A percentile compares a stretch with the other conserved stretches of the same genome.
These are phyloP conservation scores for Montipora cactus DNA, from an alignment of 64 coral and sea anemone genomes.

Conservation along the genomic window DNA sequence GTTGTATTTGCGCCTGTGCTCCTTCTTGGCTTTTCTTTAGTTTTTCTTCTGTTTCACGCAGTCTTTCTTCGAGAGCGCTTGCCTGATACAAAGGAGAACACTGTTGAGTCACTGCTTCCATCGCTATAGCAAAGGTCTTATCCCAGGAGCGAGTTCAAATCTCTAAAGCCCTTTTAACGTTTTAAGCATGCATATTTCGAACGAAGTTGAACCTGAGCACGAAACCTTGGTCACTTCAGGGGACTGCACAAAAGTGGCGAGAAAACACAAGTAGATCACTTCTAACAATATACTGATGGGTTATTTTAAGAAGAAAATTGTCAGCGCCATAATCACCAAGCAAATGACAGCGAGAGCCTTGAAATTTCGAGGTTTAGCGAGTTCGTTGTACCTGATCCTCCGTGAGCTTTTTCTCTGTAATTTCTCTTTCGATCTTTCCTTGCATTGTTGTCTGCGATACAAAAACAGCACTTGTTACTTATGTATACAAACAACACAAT, in stretches of 20 bases:
- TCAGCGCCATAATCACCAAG: too few species aligned
- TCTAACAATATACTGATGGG: too few species aligned
- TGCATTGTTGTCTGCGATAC: constrained; percentile 65
- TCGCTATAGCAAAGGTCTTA: too few species aligned
- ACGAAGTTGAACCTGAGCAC: too few species aligned
- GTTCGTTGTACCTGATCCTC: constrained; percentile 71
- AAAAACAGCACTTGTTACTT: background rate
- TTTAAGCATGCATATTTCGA: too few species aligned
- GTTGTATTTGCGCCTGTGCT: constrained; percentile 20
- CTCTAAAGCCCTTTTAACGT: too few species aligned
- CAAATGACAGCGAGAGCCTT: background rate
- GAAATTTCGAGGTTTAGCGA: too few species aligned
- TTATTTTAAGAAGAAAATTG: too few species aligned
- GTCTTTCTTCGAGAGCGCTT: constrained; percentile 29
- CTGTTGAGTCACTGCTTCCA: background rate
- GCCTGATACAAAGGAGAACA: constrained; percentile 10
- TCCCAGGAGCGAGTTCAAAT: too few species aligned
- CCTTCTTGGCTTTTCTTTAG: constrained; percentile 40
- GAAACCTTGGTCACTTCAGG: too few species aligned
- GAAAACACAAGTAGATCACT: too few species aligned
- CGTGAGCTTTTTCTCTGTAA: constrained; percentile 47
- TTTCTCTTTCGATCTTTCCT: constrained; percentile 76
- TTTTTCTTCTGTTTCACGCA: constrained; percentile 26
- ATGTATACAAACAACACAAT: background rate
- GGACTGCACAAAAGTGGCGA: too few species aligned